A percentile compares a stretch with the other conserved stretches of the same genome.
phyloP scores from a whole-genome alignment of 2,888 invertebrate genomes.

The Phalera bucephala region DNA sequence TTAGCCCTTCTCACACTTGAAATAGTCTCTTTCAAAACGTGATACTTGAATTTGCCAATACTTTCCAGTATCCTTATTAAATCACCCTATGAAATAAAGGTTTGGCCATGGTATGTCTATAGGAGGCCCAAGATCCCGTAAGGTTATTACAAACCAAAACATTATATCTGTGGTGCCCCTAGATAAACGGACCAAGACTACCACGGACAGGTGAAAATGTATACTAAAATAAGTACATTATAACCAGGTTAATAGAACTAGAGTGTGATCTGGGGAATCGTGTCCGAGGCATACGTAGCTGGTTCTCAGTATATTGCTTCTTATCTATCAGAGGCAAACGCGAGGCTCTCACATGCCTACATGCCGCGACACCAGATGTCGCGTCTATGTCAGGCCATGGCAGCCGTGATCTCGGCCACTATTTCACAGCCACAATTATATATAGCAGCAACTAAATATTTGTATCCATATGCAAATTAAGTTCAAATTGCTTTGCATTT shows the following conservation, averaged over 20 bases:
- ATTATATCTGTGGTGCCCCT: too few relatives aligned
- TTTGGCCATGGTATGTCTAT: too few relatives aligned
- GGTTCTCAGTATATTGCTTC: slow-evolving; percentile 48
- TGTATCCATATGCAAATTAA: slow-evolving; percentile 6
- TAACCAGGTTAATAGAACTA: background rate
- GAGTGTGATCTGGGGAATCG: background rate
- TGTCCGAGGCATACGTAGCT: slow-evolving; percentile 6
- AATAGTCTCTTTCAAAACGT: too few relatives aligned
- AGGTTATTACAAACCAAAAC: too few relatives aligned
- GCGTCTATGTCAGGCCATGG: slow-evolving; percentile 40
- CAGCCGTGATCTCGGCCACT: slow-evolving; percentile 54
- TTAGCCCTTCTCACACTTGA: too few relatives aligned
- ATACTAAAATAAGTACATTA: too few relatives aligned
- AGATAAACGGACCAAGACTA: too few relatives aligned
- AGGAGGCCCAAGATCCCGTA: too few relatives aligned
- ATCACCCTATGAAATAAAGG: too few relatives aligned
- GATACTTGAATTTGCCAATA: too few relatives aligned
- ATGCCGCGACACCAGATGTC: slow-evolving; percentile 38
- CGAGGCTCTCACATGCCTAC: slow-evolving; percentile 54
- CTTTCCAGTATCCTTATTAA: too few relatives aligned
- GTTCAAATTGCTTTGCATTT: slow-evolving; percentile 7
- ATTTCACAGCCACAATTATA: slow-evolving; percentile 40
- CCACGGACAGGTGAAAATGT: too few relatives aligned
- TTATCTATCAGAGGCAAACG: slow-evolving; percentile 71
- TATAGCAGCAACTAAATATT: slow-evolving; percentile 6